These are phyloP conservation scores for Pseudomugil tenellus DNA, from an alignment of 2,797 vertebrate genomes.

Conservation along the genomic window DNA sequence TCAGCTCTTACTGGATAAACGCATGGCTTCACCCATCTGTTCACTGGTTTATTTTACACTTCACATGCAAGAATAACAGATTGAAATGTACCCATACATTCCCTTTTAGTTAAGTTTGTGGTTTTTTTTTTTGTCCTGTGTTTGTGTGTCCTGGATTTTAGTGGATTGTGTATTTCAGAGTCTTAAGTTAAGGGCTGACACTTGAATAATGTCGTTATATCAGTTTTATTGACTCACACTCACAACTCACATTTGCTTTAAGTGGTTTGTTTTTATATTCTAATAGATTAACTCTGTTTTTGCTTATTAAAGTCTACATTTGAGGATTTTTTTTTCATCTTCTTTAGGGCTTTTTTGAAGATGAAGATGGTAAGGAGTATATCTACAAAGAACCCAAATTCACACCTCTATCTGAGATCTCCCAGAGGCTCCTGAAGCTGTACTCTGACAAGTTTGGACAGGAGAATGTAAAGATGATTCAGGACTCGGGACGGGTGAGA, in stretches of 20 bases:
- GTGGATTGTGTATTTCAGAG: slow-evolving; percentile 31
- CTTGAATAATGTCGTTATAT: neutral
- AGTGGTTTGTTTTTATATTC: slow-evolving; percentile 20
- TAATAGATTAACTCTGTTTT: neutral
- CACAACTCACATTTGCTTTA: slow-evolving; percentile 33
- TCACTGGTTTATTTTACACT: slow-evolving; percentile 15
- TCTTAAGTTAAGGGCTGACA: slow-evolving; percentile 12
- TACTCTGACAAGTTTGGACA: slow-evolving; percentile 98
- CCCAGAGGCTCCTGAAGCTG: slow-evolving; percentile 94
- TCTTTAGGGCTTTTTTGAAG: slow-evolving; percentile 95
- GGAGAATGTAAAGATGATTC: slow-evolving; percentile 98
- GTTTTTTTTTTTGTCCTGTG: neutral
- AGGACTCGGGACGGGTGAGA: slow-evolving; percentile 94
- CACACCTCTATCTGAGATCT: slow-evolving; percentile 94
- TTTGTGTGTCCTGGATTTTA: slow-evolving; percentile 26
- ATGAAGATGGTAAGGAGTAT: slow-evolving; percentile 98
- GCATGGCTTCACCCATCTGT: slow-evolving; percentile 53
- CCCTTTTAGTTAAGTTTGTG: slow-evolving; percentile 11
- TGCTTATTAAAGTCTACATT: slow-evolving; percentile 12
- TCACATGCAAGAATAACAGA: slow-evolving; percentile 22
- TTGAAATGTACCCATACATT: slow-evolving; percentile 4
- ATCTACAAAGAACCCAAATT: slow-evolving; percentile 99
- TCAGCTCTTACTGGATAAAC: slow-evolving; percentile 31
- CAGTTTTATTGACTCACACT: slow-evolving; percentile 34
- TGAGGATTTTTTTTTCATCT: slow-evolving; percentile 10